Percentiles rank a stretch among this genome's conserved stretches.
Conservation (phyloP, 2,888 invertebrate genomes). For the Trichogramma evanescens region DNA sequence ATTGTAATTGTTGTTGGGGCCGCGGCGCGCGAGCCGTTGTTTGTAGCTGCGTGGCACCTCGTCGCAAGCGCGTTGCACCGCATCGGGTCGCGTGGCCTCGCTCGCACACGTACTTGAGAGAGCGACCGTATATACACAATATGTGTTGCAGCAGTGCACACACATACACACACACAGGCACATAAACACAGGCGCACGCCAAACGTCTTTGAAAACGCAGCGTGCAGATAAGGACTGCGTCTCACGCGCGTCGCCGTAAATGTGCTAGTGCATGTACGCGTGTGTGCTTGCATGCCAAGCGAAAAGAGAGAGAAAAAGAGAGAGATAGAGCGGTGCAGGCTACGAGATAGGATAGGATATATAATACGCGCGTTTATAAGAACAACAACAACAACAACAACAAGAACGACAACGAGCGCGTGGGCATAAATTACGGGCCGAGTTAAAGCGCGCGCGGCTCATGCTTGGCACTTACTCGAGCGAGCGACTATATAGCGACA, state of each 20-base stretch:
- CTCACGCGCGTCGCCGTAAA: constrained; percentile 5
- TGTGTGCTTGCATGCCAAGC: background rate
- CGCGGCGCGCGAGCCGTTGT: too few relatives aligned
- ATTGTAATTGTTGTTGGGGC: constrained; percentile 18
- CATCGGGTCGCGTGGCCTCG: too few relatives aligned
- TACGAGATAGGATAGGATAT: background rate
- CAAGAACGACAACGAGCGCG: constrained; percentile 17
- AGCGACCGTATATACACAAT: too few relatives aligned
- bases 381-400: too few relatives aligned
- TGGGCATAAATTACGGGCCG: constrained; percentile 32
- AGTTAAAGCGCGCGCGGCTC: constrained; percentile 8
- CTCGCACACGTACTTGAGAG: background rate
- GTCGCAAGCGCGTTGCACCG: too few relatives aligned
- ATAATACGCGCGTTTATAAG: too few relatives aligned
- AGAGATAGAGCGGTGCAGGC: constrained; percentile 5
- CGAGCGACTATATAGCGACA: too few relatives aligned
- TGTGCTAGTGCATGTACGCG: constrained; percentile 31
- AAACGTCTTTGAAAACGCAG: constrained; percentile 25
- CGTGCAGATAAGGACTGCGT: constrained; percentile 10
- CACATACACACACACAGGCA: constrained; percentile 24
- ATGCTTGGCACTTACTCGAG: too few relatives aligned
- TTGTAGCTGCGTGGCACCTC: too few relatives aligned
- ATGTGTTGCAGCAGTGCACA: background rate
- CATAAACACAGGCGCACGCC: too few relatives aligned
- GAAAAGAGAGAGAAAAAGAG: constrained; percentile 5